phyloP scores from a whole-genome alignment of 2,113 vertebrate species.

The Etheostoma spectabile region DNA sequence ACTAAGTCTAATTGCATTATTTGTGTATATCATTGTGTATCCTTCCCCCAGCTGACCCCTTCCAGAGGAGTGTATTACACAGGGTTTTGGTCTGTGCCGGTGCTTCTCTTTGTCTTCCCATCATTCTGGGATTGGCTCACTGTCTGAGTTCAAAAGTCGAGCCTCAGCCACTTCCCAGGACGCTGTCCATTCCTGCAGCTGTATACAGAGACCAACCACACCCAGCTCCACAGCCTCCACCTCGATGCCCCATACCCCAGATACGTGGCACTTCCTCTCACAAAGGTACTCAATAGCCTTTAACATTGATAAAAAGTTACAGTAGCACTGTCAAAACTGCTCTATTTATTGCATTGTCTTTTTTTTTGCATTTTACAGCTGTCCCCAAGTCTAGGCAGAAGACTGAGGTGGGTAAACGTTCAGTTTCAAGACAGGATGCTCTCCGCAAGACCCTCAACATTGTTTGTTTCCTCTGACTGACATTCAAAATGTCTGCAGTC shows the following conservation, averaged over 20 bases:
- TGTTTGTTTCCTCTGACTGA: not conserved
- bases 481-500: not conserved
- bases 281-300: slow-evolving; percentile 34
- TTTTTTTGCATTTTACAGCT: slow-evolving; percentile 39
- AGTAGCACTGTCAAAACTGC: not conserved
- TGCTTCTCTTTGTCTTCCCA: slow-evolving; percentile 58
- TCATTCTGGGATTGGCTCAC: slow-evolving; percentile 66
- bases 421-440: not conserved
- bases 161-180: slow-evolving; percentile 36
- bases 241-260: slow-evolving; percentile 19
- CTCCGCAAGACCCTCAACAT: not conserved
- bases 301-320: not conserved
- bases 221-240: slow-evolving; percentile 38
- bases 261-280: not conserved
- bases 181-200: not conserved
- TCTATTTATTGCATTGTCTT: not conserved
- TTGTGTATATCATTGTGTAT: not conserved
- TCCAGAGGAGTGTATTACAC: slow-evolving; percentile 46
- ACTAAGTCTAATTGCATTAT: not conserved
- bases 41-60: slow-evolving; percentile 20
- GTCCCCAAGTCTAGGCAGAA: slow-evolving; percentile 28
- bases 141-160: slow-evolving; percentile 59
- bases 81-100: slow-evolving; percentile 64
- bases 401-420: slow-evolving; percentile 63
- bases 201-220: not conserved